Base-by-base conservation (phyloP, 2,113 vertebrate genomes). In the Gadus chalcogrammus region DNA sequence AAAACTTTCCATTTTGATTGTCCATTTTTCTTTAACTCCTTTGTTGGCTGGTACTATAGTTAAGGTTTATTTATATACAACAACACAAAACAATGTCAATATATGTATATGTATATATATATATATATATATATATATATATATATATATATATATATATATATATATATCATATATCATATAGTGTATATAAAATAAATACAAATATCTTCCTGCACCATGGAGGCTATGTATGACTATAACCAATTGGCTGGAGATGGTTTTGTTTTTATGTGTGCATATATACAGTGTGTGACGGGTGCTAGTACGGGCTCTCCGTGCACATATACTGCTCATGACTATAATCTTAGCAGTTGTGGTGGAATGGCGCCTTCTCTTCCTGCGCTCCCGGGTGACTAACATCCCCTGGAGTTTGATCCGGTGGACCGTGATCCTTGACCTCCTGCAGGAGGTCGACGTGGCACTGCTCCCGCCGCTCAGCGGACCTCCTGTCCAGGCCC, bases 161-260 rank as follows among this genome's bases (percentile, higher is more conserved):
- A 89, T 48, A 13, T 13, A 35, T 24, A 2, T 42, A 3, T 42
- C 88, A 87, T 85, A 35, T 86, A 84, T 72, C 87, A 82, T 84
- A 85, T 86, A 80, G 28, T 80, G 76, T 88, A 88, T 90, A 91
- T 82, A 91, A 92, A 92, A 92, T 90, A 92, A 92, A 91, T 91
- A 92, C 85, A 91, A 92, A 92, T 92, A 72, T 89, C 74, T 90
- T 73, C 70, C 80, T 69, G 69, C 70, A 58, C 55, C 17, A 4
- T 58, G n/a, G 15, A 58, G 42, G 42, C 42, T 48, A 48, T 48
- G 42, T 48, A 48, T 48, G 42, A 48, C 42, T 48, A 48, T 48
- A 48, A 81, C 66, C 71, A 76, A 72, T n/a, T 74, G 65, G 66
- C 71, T 78, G 31, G 31, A 35, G 31, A 35, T 35, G 31, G 31